Base-by-base conservation (phyloP, 2,113 vertebrate genomes). In the Xenus cinereus region DNA sequence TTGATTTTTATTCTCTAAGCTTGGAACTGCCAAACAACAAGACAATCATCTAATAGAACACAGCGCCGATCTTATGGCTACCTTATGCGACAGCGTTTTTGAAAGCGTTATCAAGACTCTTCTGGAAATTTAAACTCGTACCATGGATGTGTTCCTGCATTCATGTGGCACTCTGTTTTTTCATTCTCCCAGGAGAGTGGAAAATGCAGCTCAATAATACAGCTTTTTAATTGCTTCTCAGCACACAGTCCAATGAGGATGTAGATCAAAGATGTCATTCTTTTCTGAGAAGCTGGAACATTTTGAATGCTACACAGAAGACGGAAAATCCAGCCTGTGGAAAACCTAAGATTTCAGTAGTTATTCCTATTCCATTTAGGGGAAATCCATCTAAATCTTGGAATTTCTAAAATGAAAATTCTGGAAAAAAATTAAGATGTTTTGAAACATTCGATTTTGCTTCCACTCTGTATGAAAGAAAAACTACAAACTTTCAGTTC, bases 41-140 rank as follows among this genome's bases (percentile, higher is more conserved):
- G 24, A 32, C 3, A 33, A 6, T 7, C 11, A 51, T 73, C 35
- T 60, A 46, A 59, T 26, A 46, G 2, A 51, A 32, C 0, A 0
- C 18, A 63, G 27, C 56, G 37, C 0, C 2, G 33, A 39, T 54
- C 56, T 71, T 54, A 32, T 4, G 30, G 17, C 20, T 51, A 5
- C 37, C 28, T 46, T 32, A 39, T 8, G 7, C 39, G 22, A 28
- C 26, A 75, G 13, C 1, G 1, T 8, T 93, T 79, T n/a, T 79
- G 21, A 82, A 82, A 79, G 35, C 4, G 1, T 64, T 60, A 30
- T 17, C 9, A 51, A 66, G 37, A 10, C 12, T 77, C n/a, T 66
- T 64, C 21, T 33, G 20, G 68, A 84, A 53, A 66, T 39, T 16
- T 54, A 14, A 60, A 43, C 37, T 22, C 56, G 45, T 46, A 12